phyloP scores from a whole-genome alignment of 2,113 vertebrate species.

The Oenanthe oenanthe region DNA sequence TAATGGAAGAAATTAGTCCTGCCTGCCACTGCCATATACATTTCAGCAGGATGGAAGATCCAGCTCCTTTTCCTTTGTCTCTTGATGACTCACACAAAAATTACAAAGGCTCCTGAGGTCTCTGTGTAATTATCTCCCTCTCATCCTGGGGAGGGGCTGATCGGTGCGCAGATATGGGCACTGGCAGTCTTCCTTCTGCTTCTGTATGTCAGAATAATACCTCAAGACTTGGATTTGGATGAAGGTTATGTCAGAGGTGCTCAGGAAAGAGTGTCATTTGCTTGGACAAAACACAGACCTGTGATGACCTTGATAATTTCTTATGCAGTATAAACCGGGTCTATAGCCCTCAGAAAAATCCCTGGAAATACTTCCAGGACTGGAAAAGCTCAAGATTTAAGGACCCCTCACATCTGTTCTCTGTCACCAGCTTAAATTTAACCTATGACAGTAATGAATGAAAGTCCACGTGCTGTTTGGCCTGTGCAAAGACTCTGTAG shows the following conservation, averaged over 20 bases:
- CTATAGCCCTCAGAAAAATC: background rate
- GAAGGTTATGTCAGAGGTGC: background rate
- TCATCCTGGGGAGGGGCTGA: background rate
- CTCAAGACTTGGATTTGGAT: background rate
- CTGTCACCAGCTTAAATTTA: constrained; percentile 19
- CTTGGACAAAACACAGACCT: background rate
- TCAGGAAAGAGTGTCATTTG: background rate
- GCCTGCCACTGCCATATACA: background rate
- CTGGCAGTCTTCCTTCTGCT: background rate
- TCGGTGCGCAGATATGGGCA: background rate
- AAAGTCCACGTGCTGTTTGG: background rate
- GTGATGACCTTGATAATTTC: background rate
- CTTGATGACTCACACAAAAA: background rate
- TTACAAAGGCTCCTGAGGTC: background rate
- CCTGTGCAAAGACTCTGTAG: background rate
- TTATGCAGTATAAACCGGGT: background rate
- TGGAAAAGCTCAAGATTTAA: constrained; percentile 19
- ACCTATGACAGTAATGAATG: background rate
- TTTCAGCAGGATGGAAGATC: background rate
- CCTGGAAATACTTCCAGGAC: background rate
- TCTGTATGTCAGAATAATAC: background rate
- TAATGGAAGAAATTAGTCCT: background rate
- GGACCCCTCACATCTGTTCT: constrained; percentile 7
- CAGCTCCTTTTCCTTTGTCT: background rate
- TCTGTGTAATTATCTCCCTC: background rate